Base-by-base conservation (phyloP, 2,113 vertebrate genomes). In the Gallinago undulata region DNA sequence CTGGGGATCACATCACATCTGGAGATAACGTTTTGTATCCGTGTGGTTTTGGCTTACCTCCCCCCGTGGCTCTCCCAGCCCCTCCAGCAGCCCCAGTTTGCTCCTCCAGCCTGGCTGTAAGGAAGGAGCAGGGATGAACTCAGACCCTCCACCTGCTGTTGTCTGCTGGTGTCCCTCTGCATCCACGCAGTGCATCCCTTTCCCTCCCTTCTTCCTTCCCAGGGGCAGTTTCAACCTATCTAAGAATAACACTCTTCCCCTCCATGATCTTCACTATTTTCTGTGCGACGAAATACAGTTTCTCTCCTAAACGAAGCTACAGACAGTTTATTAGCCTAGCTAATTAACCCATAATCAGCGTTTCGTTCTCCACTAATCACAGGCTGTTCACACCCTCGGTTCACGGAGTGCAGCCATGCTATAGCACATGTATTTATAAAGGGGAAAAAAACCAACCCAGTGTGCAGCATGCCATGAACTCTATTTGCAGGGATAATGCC, bases 331-430 rank as follows among this genome's bases (percentile, higher is more conserved):
- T 98, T 98, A 98, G 97, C 95, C 91, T 92, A 92, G 89, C 97
- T 97, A 97, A 98, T 98, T 98, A 97, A 98, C 95, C 95, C 89
- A 95, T 97, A 97, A 97, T 97, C 97, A 97, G 95, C 23, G 0
- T 83, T 95, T 74, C 63, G 31, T 90, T 98, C 96, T 96, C 93
- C 89, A 96, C 94, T 97, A 95, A 97, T 98, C 96, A 95, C 97
- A 96, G 95, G 92, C 97, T 97, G 96, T 96, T 97, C 87, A 88
- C 90, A 64, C 91, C 84, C 96, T 97, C 0, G 0, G 83, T 68
- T 97, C 95, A 68, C 22, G 1, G 97, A 94, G 66, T 50, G 92
- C 96, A 93, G 84, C 85, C 81, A 50, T 76, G 82, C 94, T 83
- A 39, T 43, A 81, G 94, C 94, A 93, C 94, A 28, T 76, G 59